phyloP scores from a whole-genome alignment of 1,140 invertebrate genomes.

The Anastrepha ludens region DNA sequence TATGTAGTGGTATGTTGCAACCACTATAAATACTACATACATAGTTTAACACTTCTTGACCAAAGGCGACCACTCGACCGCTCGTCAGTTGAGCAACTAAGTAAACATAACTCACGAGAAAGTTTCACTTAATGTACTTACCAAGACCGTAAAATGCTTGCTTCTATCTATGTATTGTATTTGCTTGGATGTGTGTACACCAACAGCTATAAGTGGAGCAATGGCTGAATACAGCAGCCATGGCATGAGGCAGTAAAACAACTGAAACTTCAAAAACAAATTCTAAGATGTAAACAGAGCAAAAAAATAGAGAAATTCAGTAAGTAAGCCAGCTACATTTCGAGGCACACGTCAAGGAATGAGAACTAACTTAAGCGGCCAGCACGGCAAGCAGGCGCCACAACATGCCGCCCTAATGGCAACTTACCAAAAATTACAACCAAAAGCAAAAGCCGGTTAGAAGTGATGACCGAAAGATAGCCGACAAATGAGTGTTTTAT shows the following conservation, averaged over 20 bases:
- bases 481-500: slow-evolving; percentile 28
- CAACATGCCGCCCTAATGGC: not conserved
- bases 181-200: not conserved
- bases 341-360: not conserved
- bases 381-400: not conserved
- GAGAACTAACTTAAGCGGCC: slow-evolving; percentile 27
- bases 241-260: not conserved
- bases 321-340: not conserved
- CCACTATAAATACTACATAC: not conserved
- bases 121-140: slow-evolving; percentile 36
- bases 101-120: slow-evolving; percentile 36
- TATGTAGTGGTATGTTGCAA: not conserved
- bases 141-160: not conserved
- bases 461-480: slow-evolving; percentile 37
- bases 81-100: slow-evolving; percentile 37
- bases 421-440: not conserved
- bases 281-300: slow-evolving; percentile 16
- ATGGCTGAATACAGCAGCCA: not conserved
- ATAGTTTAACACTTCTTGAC: slow-evolving; percentile 17
- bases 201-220: slow-evolving; percentile 3
- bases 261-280: slow-evolving; percentile 31
- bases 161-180: not conserved
- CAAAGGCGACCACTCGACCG: slow-evolving; percentile 12
- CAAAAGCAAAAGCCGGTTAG: not conserved
- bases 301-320: not conserved